A percentile compares a stretch with the other conserved stretches of the same genome.
Conservation (phyloP, 1,140 invertebrate species). For the Drosophila sp. region DNA sequence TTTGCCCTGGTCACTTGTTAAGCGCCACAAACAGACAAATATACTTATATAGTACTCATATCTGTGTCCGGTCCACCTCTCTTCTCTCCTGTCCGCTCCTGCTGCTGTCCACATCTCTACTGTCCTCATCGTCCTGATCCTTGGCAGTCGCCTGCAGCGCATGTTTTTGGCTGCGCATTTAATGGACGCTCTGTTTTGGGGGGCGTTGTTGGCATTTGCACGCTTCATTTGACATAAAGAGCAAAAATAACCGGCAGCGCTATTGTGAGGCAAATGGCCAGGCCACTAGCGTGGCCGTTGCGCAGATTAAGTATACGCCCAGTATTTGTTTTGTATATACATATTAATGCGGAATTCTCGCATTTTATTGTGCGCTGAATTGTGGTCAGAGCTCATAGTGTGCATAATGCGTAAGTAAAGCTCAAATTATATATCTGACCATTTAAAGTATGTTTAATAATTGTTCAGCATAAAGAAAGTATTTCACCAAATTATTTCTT, state of each 20-base stretch:
- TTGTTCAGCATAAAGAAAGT: no score
- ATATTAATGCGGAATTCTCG: slow-evolving; percentile 39
- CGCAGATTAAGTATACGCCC: slow-evolving; percentile 70
- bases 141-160: slow-evolving; percentile 60
- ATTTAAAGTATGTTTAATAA: background rate
- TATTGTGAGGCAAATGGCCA: slow-evolving; percentile 28
- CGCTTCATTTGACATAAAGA: slow-evolving; percentile 81
- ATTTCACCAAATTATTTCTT: no score
- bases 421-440: slow-evolving; percentile 31
- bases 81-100: slow-evolving; percentile 1
- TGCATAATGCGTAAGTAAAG: slow-evolving; percentile 47
- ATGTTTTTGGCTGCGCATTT: slow-evolving; percentile 69
- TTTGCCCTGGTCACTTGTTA: slow-evolving; percentile 64
- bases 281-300: slow-evolving; percentile 20
- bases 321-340: slow-evolving; percentile 62
- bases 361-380: slow-evolving; percentile 17
- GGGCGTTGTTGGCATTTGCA: slow-evolving; percentile 77
- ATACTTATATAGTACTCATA: slow-evolving; percentile 1
- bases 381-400: slow-evolving; percentile 27
- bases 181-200: slow-evolving; percentile 53
- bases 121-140: slow-evolving; percentile 2
- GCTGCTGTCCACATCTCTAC: no score
- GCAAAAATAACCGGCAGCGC: slow-evolving; percentile 69
- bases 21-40: slow-evolving; percentile 22
- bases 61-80: slow-evolving; percentile 6